Conservation (phyloP, 2,888 invertebrate species). For the Acrocera orbiculus region DNA sequence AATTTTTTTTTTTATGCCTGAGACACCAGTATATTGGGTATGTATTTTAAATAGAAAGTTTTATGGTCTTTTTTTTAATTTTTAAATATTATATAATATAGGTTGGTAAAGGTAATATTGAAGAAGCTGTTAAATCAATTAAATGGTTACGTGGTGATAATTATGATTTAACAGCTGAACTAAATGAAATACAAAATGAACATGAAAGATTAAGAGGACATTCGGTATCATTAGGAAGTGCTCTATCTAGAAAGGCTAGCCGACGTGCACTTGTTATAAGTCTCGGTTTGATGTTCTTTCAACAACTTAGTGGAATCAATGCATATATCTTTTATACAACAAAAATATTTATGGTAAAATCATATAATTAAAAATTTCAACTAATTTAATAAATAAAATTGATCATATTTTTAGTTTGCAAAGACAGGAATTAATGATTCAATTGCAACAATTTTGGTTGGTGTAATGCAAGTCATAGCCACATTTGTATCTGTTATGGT, state of each 20-base stretch:
- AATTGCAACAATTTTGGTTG: slow-evolving; percentile 59
- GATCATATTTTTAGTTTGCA: slow-evolving; percentile 18
- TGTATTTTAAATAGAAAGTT: neutral
- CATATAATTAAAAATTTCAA: slow-evolving; percentile 13
- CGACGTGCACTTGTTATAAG: slow-evolving; percentile 51
- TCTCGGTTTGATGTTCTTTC: slow-evolving; percentile 72
- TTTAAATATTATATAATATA: slow-evolving; percentile 8
- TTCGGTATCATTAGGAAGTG: slow-evolving; percentile 36
- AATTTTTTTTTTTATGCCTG: slow-evolving; percentile 70
- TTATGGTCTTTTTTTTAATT: neutral
- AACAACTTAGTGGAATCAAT: slow-evolving; percentile 72
- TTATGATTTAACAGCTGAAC: slow-evolving; percentile 48
- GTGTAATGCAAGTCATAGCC: slow-evolving; percentile 55
- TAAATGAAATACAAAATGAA: slow-evolving; percentile 40
- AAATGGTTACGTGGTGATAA: slow-evolving; percentile 53
- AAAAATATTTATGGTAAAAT: slow-evolving; percentile 52
- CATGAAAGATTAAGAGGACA: slow-evolving; percentile 35
- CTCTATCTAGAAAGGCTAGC: slow-evolving; percentile 40
- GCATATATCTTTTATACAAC: slow-evolving; percentile 67
- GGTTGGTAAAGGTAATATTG: slow-evolving; percentile 37
- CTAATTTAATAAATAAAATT: neutral
- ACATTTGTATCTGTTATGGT: slow-evolving; percentile 54
- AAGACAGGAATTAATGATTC: slow-evolving; percentile 35
- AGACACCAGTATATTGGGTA: slow-evolving; percentile 59
- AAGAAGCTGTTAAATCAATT: slow-evolving; percentile 51